Evolutionary conservation across 2,888 invertebrate species (phyloP), one percentile per base, ranked within the genome.

Genomic region (Ecliptopera silaceata): DNA sequence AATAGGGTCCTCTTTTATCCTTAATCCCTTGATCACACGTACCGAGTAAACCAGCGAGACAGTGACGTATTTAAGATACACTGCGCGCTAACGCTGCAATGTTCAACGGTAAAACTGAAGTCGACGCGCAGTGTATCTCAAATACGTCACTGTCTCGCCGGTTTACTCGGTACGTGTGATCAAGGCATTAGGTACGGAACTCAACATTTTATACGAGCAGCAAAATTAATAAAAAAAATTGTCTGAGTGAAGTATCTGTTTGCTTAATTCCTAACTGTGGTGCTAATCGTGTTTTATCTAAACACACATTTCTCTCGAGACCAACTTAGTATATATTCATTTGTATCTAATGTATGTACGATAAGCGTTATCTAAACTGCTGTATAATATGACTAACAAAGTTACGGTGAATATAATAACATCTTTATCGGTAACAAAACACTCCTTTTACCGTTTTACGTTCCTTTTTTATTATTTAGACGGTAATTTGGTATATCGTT

Each of bases 291-390:
- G 54, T 68, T 75, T 82, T 85, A 88, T 86, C 87, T 79, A 58
- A 39, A 63, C 60, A 66, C 61, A 69, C 68, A 79, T 75, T 72
- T 71, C 68, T 69, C 63, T 65, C 56, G 46, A 65, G 51, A 39
- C 38, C 29, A 64, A 72, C 75, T 74, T 69, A 68, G 69, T 81
- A 80, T 76, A 80, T 81, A 83, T 81, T 75, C 73, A 71, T 71
- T 72, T 66, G 63, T 74, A 69, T 72, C 72, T 75, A 82, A 79
- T 77, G 76, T 79, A 75, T 72, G 63, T 61, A 68, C 72, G 86
- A 86, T 86, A 86, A 80, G 68, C 66, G 64, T 66, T 80, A 86
- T 87, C 86, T 86, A 80, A 86, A 87, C 82, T 76, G 75, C 73
- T 71, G 65, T 72, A 75, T 84, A 78, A 78, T 82, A 79, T 60